Conservation (phyloP, 2,888 invertebrate genomes). For the Griposia aprilina region DNA sequence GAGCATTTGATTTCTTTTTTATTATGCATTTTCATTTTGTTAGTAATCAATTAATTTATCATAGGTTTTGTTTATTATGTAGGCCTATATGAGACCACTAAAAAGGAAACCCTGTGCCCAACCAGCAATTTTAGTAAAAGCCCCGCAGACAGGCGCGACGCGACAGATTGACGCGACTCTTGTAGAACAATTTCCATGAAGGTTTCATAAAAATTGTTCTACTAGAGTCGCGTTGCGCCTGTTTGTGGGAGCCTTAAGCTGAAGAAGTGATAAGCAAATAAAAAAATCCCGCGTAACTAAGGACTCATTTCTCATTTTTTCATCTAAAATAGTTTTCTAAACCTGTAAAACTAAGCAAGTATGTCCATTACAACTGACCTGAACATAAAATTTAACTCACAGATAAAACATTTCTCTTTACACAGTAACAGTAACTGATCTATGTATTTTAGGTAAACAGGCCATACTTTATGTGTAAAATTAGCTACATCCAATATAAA, state of each 20-base stretch:
- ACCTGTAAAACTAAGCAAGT: background rate
- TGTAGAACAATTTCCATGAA: too few species aligned
- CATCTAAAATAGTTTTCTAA: background rate
- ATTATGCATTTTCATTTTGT: background rate
- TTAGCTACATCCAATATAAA: conserved; percentile 38
- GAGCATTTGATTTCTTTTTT: background rate
- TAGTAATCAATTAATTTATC: background rate
- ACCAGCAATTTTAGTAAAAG: background rate
- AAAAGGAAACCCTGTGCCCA: background rate
- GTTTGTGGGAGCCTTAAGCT: too few species aligned
- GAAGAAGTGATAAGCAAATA: background rate
- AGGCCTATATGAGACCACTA: background rate
- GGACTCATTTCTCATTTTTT: background rate
- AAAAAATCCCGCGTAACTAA: background rate
- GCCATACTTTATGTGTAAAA: conserved; percentile 29
- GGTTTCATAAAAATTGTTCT: too few species aligned
- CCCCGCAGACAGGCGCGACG: too few species aligned
- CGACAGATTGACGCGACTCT: too few species aligned
- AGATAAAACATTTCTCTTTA: conserved; percentile 34
- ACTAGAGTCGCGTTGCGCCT: too few species aligned
- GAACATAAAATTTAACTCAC: conserved; percentile 32
- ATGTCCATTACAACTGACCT: conserved; percentile 11
- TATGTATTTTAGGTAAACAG: conserved; percentile 43
- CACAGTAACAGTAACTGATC: conserved; percentile 20
- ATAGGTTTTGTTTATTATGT: background rate